These are phyloP conservation scores for Gymnodraco acuticeps DNA, from an alignment of 2,797 vertebrate genomes.

Conservation along the genomic window DNA sequence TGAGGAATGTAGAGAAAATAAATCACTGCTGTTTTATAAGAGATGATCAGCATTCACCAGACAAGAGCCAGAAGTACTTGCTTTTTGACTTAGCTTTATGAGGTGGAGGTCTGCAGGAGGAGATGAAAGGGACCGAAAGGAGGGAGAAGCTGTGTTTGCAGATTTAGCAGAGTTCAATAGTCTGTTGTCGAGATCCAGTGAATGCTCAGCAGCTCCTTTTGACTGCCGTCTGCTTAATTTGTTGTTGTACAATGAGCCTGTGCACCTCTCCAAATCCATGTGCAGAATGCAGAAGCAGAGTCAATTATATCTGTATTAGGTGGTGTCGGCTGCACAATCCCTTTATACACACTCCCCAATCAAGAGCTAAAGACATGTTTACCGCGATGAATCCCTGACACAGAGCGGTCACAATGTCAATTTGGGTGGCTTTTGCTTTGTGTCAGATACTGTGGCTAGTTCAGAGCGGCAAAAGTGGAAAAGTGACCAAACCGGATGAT, in stretches of 20 bases:
- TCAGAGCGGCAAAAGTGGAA: background rate
- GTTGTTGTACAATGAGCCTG: conserved; percentile 84
- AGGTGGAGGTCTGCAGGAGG: conserved; percentile 73
- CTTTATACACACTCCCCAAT: conserved; percentile 81
- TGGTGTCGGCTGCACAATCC: conserved; percentile 82
- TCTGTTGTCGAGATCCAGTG: conserved; percentile 78
- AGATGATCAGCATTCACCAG: conserved; percentile 69
- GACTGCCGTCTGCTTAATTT: conserved; percentile 83
- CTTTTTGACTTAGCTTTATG: conserved; percentile 84
- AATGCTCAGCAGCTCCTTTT: conserved; percentile 83
- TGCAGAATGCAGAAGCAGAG: conserved; percentile 87
- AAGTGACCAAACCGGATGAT: background rate
- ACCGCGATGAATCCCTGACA: conserved; percentile 64
- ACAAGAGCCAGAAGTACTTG: conserved; percentile 74
- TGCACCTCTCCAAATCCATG: conserved; percentile 82
- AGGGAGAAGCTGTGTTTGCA: conserved; percentile 78
- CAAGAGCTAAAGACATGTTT: conserved; percentile 79
- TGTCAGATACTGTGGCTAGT: conserved; percentile 45
- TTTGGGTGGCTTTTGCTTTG: conserved; percentile 53
- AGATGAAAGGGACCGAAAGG: conserved; percentile 78
- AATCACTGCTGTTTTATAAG: conserved; percentile 63
- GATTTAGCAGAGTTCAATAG: conserved; percentile 83
- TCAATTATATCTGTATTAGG: conserved; percentile 91
- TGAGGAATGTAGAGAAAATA: conserved; percentile 65
- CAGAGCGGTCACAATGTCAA: conserved; percentile 38